These are phyloP conservation scores for Cephalotes varians DNA, from an alignment of 2,888 invertebrate species.

Conservation along the genomic window DNA sequence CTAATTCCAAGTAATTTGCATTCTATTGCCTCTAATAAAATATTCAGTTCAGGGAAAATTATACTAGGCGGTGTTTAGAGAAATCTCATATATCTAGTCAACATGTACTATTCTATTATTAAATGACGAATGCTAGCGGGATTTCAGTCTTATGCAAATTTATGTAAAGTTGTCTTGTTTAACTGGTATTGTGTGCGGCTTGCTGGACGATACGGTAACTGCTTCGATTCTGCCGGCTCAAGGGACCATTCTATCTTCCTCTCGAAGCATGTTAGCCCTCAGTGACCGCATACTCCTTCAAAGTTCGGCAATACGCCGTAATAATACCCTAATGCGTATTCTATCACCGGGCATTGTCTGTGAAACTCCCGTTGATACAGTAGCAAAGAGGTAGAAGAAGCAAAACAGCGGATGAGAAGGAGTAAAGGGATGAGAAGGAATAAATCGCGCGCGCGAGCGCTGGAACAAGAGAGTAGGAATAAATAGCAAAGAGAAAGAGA, in stretches of 20 bases:
- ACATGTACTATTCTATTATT: constrained; percentile 26
- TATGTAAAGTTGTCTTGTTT: constrained; percentile 39
- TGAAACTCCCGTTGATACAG: constrained; percentile 39
- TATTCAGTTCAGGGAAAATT: neutral
- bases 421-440: constrained; percentile 6
- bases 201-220: constrained; percentile 25
- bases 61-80: neutral
- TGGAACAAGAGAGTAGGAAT: neutral
- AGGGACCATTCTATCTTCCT: constrained; percentile 53
- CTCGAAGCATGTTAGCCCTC: constrained; percentile 34
- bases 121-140: constrained; percentile 28
- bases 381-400: constrained; percentile 46
- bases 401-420: neutral
- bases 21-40: constrained; percentile 15
- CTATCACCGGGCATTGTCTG: constrained; percentile 63
- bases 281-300: constrained; percentile 51
- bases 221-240: constrained; percentile 32
- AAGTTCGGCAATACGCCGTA: constrained; percentile 68
- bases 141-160: constrained; percentile 49
- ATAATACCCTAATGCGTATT: constrained; percentile 73
- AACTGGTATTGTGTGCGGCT: constrained; percentile 38
- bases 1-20: constrained; percentile 26
- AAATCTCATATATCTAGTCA: constrained; percentile 19
- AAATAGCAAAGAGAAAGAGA: constrained; percentile 25
- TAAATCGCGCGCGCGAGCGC: neutral